Conservation (phyloP, 2,113 vertebrate species). For the Solea senegalensis region DNA sequence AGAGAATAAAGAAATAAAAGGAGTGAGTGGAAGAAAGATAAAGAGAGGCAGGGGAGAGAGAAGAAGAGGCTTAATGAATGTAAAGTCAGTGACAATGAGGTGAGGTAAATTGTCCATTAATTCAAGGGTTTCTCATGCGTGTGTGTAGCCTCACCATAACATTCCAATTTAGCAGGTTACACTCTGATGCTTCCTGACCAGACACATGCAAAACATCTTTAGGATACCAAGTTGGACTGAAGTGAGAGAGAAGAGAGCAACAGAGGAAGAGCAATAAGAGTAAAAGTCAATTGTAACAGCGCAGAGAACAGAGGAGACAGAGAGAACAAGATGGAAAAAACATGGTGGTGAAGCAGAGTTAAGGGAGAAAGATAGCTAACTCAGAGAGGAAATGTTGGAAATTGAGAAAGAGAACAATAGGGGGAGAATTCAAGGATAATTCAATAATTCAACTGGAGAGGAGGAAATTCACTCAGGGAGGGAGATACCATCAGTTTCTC, state of each 20-base stretch:
- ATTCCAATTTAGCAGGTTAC: slow-evolving; percentile 76
- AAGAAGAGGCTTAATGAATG: slow-evolving; percentile 64
- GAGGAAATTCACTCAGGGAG: slow-evolving; percentile 61
- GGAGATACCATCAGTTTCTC: slow-evolving; percentile 66
- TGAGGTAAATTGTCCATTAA: slow-evolving; percentile 77
- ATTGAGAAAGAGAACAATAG: slow-evolving; percentile 41
- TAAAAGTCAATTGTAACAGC: slow-evolving; percentile 23
- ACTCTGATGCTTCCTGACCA: slow-evolving; percentile 65
- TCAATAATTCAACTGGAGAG: slow-evolving; percentile 62
- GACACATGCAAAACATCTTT: slow-evolving; percentile 58
- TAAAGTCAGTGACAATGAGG: slow-evolving; percentile 72
- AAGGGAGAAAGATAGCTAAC: slow-evolving; percentile 25
- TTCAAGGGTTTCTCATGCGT: slow-evolving; percentile 71
- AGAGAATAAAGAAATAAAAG: slow-evolving; percentile 34
- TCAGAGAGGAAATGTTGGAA: slow-evolving; percentile 54
- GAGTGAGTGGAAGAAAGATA: slow-evolving; percentile 46
- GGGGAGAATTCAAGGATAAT: slow-evolving; percentile 50
- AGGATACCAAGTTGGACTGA: slow-evolving; percentile 27
- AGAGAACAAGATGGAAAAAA: slow-evolving; percentile 47
- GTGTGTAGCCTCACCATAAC: slow-evolving; percentile 67
- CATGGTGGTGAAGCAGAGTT: slow-evolving; percentile 43
- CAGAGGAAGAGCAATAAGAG: slow-evolving; percentile 45
- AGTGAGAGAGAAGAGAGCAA: slow-evolving; percentile 42
- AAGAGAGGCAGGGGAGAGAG: slow-evolving; percentile 30
- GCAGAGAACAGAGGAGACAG: slow-evolving; percentile 20